phyloP scores from a whole-genome alignment of 2,888 invertebrate genomes.

The Synanthedon andrenaeformis region DNA sequence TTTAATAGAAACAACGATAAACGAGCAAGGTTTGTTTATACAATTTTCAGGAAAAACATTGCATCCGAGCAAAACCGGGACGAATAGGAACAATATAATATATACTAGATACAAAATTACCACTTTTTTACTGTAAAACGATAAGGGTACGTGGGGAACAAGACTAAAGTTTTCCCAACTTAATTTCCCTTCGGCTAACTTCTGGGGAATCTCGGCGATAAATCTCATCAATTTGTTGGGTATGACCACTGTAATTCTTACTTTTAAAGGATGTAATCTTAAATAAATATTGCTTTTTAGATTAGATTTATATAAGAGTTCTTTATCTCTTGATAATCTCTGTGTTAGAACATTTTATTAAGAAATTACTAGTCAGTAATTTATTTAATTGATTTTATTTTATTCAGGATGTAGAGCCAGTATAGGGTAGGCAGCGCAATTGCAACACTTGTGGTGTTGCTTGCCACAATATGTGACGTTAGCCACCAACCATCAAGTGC shows the following conservation, averaged over 20 bases:
- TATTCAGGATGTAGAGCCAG: no score
- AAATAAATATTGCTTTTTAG: neutral
- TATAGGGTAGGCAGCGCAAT: no score
- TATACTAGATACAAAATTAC: neutral
- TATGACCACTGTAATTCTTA: slow-evolving; percentile 21
- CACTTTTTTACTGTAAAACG: slow-evolving; percentile 17
- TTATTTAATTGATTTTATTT: no score
- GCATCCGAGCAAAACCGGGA: no score
- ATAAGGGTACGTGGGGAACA: slow-evolving; percentile 38
- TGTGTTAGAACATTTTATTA: neutral
- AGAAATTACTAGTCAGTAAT: neutral
- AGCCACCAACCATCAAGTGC: no score
- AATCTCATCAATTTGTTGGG: slow-evolving; percentile 60
- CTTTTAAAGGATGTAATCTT: slow-evolving; percentile 7
- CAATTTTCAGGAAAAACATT: no score
- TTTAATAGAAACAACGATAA: no score
- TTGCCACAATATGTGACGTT: no score
- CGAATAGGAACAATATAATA: no score
- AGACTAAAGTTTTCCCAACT: slow-evolving; percentile 47
- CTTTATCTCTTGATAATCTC: neutral
- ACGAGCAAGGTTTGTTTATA: no score
- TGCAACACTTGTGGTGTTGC: no score
- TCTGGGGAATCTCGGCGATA: slow-evolving; percentile 46
- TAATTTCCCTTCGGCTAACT: slow-evolving; percentile 59
- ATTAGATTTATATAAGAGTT: neutral